Base-by-base conservation (phyloP, 2,888 invertebrate species). In the Catonia carolina region DNA sequence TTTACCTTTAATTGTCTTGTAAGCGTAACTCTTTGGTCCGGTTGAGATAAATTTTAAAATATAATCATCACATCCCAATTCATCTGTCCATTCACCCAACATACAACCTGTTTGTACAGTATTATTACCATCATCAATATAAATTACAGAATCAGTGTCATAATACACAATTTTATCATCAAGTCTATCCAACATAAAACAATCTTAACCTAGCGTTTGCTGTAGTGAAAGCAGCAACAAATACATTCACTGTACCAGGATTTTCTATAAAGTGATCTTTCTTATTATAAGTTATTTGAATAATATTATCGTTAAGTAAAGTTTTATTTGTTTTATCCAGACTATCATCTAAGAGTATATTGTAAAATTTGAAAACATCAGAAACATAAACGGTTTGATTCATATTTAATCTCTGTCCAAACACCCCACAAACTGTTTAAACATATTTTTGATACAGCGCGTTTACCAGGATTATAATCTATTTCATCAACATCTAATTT, bases 391-490 rank as follows among this genome's bases (percentile, higher is more conserved):
- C 8, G 2, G 55, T 20, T 56, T 77, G 48, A 37, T 27, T 15
- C 52, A 58, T 53, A 58, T 64, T 63, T 53, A 56, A 27, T 54
- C 60, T 36, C 48, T 61, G 59, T 50, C 60, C 62, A 57, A 66
- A 66, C 57, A 18, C 61, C 62, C 63, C 64, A 66, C 36, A 64
- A 57, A 27, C 55, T 60, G 56, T 66, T 67, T 33, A 67, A 59
- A 35, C 61, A 62, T 42, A 64, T 59, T 59, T 65, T 65, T 1
- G 63, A 58, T 7, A 66, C 58, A 39, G 60, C 57, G 39, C 64
- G 56, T 48, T 60, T 61, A 42, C 63, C 66, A 35, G 61, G 62
- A 42, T 66, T 65, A n/a, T 51, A 36, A 15, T 45, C 50, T 35
- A 65, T 63, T 59, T 64, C 61, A 8, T 42, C 27, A 8, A 37